These are phyloP conservation scores for Onthophagus taurus DNA, from an alignment of 1,140 invertebrate species.

Conservation along the genomic window DNA sequence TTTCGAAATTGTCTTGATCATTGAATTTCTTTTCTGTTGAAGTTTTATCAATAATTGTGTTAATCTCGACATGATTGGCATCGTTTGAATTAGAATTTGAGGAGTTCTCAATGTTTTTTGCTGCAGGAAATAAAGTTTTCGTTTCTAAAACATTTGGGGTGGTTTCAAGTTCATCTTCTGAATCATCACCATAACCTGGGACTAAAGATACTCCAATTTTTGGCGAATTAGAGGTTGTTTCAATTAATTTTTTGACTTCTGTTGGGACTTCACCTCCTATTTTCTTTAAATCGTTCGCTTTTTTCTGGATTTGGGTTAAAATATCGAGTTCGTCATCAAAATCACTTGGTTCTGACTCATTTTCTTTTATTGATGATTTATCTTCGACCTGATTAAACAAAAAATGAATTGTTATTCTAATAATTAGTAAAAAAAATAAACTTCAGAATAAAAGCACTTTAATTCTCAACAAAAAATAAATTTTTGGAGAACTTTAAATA, in stretches of 20 bases:
- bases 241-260: conserved; percentile 18
- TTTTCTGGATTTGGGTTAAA: conserved; percentile 35
- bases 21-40: conserved; percentile 16
- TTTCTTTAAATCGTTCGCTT: conserved; percentile 37
- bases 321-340: conserved; percentile 36
- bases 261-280: conserved; percentile 36
- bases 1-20: too few species aligned
- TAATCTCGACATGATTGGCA: conserved; percentile 24
- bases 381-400: too few species aligned
- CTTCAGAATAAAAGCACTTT: too few species aligned
- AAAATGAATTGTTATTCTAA: too few species aligned
- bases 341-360: not conserved
- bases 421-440: too few species aligned
- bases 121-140: conserved; percentile 23
- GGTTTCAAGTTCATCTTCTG: conserved; percentile 36
- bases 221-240: conserved; percentile 11
- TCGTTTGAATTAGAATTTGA: conserved; percentile 36
- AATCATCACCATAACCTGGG: conserved; percentile 48
- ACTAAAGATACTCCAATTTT: conserved; percentile 42
- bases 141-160: not conserved
- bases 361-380: too few species aligned
- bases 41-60: not conserved
- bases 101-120: conserved; percentile 39
- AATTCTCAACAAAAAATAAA: too few species aligned
- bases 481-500: conserved; percentile 35